Evolutionary conservation across 2,888 invertebrate genomes (phyloP).

Genomic region (Rhingia rostrata): DNA sequence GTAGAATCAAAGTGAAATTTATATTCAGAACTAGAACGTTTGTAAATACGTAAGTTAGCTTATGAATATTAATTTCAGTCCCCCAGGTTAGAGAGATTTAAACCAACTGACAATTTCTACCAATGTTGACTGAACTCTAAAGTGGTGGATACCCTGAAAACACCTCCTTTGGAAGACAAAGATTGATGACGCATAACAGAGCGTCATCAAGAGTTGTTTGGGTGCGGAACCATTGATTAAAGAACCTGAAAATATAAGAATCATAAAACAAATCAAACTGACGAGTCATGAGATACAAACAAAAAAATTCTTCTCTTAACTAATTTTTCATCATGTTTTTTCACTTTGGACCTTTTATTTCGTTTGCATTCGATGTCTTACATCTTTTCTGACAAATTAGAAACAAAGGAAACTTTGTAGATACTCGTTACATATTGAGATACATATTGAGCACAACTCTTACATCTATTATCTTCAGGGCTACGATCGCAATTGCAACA

Average conservation of each 20-base stretch:
- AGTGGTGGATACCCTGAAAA: background rate
- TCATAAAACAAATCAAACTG: background rate
- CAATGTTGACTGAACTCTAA: background rate
- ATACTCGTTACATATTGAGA: background rate
- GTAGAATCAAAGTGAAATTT: too few species aligned
- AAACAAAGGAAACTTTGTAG: background rate
- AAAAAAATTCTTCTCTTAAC: background rate
- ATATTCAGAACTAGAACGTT: too few species aligned
- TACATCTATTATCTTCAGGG: slow-evolving; percentile 43
- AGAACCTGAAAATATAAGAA: background rate
- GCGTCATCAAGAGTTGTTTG: slow-evolving; percentile 2
- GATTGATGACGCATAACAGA: slow-evolving; percentile 3
- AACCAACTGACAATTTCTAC: too few species aligned
- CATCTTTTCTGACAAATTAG: background rate
- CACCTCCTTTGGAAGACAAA: background rate
- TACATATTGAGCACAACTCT: slow-evolving; percentile 12
- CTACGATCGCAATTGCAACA: slow-evolving; percentile 26
- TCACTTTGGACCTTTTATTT: background rate
- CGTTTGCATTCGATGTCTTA: background rate
- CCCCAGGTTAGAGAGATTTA: too few species aligned
- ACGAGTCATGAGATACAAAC: slow-evolving; percentile 8
- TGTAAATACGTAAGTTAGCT: too few species aligned
- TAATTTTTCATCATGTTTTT: background rate
- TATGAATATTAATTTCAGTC: too few species aligned
- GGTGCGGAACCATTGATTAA: slow-evolving; percentile 27